Percentiles rank a stretch among this genome's conserved stretches.
These are phyloP conservation scores for Eupithecia vulgata DNA, from an alignment of 2,888 invertebrate species.

Conservation along the genomic window DNA sequence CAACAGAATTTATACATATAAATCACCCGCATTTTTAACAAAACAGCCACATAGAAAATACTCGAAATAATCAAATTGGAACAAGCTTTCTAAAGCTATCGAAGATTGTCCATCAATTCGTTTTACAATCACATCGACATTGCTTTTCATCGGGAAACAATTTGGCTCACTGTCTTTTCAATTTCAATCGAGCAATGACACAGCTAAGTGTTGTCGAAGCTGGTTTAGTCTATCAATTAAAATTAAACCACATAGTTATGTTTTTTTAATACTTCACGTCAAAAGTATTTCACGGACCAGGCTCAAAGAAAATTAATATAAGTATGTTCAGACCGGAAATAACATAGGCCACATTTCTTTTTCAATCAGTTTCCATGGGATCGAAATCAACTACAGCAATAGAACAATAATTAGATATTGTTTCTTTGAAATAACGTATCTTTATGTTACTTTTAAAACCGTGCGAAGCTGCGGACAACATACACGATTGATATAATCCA, in stretches of 20 bases:
- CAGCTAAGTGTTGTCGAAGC: constrained; percentile 9
- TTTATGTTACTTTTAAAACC: no score
- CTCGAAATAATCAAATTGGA: constrained; percentile 19
- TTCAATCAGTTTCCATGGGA: no score
- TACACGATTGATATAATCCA: not conserved
- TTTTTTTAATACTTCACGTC: no score
- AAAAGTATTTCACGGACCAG: no score
- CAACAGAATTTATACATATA: not conserved
- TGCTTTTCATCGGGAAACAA: constrained; percentile 62
- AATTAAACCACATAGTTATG: no score
- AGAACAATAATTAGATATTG: no score
- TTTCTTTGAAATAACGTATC: no score
- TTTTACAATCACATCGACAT: constrained; percentile 56
- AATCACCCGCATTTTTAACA: constrained; percentile 1
- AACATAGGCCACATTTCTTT: no score
- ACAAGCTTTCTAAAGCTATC: constrained; percentile 43
- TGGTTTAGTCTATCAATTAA: not conserved
- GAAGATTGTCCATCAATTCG: constrained; percentile 48
- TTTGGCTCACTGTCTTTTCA: constrained; percentile 52
- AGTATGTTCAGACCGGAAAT: no score
- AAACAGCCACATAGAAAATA: constrained; percentile 17
- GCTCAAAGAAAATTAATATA: no score
- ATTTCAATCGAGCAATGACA: constrained; percentile 40
- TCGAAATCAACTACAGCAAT: no score
- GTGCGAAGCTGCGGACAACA: no score